phyloP scores from a whole-genome alignment of 2,113 vertebrate genomes.

The Heloderma charlesbogerti region DNA sequence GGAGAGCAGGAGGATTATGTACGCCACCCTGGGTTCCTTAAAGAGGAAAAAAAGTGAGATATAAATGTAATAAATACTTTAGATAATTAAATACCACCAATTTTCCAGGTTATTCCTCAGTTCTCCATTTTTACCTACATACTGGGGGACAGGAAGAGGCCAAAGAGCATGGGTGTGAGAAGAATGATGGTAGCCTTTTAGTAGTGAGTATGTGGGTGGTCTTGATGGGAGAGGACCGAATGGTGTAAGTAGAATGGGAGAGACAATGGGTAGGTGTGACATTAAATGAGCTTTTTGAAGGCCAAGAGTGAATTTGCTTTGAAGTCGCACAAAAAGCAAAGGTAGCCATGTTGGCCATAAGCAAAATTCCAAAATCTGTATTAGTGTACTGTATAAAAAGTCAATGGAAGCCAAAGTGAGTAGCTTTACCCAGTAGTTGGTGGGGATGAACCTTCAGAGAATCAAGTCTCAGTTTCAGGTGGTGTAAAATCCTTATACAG shows the following conservation, averaged over 20 bases:
- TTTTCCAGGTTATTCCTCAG: not conserved
- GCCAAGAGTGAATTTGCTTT: not conserved
- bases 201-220: too few relatives aligned
- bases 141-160: not conserved
- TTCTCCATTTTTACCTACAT: not conserved
- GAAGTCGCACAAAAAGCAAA: too few relatives aligned
- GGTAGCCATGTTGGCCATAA: not conserved
- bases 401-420: too few relatives aligned
- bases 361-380: not conserved
- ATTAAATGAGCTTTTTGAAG: not conserved
- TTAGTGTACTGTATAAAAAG: not conserved
- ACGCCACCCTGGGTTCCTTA: too few relatives aligned
- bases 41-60: too few relatives aligned
- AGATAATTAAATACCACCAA: not conserved
- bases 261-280: not conserved
- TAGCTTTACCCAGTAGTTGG: too few relatives aligned
- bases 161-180: not conserved
- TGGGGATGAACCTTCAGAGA: too few relatives aligned
- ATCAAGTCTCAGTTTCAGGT: too few relatives aligned
- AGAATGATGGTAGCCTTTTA: not conserved
- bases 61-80: too few relatives aligned
- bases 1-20: too few relatives aligned
- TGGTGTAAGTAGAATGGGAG: not conserved
- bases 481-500: too few relatives aligned
- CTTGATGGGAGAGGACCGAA: too few relatives aligned